Percentiles rank a stretch among this genome's conserved stretches.
phyloP scores from a whole-genome alignment of 2,113 vertebrate species.

The Pygoscelis adeliae region DNA sequence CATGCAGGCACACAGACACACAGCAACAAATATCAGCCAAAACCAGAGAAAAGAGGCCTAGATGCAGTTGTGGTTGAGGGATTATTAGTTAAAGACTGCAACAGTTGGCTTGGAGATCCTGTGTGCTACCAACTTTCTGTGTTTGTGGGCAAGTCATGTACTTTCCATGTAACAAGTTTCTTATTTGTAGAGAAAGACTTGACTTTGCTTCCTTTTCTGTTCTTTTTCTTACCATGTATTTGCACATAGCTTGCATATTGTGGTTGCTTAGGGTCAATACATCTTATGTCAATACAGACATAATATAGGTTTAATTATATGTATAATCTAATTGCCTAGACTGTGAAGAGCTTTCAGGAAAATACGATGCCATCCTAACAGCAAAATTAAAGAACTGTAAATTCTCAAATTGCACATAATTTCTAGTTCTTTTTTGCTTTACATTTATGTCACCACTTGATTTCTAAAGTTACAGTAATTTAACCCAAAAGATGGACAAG shows the following conservation, averaged over 20 bases:
- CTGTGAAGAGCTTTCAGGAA: neutral
- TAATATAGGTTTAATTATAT: neutral
- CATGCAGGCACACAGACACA: neutral
- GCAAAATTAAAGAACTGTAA: neutral
- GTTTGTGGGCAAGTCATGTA: neutral
- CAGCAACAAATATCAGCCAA: neutral
- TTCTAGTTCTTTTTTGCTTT: neutral
- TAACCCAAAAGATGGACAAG: neutral
- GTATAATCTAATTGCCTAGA: neutral
- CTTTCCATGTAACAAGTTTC: neutral
- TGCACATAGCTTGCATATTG: neutral
- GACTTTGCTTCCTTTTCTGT: neutral
- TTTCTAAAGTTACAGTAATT: neutral
- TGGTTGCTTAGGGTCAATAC: neutral
- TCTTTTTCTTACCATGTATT: neutral
- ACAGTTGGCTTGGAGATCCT: neutral
- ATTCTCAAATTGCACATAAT: neutral
- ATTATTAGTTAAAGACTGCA: neutral
- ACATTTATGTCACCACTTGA: neutral
- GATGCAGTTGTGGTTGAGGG: neutral
- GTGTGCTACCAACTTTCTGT: neutral
- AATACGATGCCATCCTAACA: neutral
- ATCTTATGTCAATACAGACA: neutral
- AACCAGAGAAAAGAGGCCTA: neutral
- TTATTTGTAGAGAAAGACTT: neutral